These are phyloP conservation scores for Platycnemis pennipes DNA, from an alignment of 2,888 invertebrate genomes.

Conservation along the genomic window DNA sequence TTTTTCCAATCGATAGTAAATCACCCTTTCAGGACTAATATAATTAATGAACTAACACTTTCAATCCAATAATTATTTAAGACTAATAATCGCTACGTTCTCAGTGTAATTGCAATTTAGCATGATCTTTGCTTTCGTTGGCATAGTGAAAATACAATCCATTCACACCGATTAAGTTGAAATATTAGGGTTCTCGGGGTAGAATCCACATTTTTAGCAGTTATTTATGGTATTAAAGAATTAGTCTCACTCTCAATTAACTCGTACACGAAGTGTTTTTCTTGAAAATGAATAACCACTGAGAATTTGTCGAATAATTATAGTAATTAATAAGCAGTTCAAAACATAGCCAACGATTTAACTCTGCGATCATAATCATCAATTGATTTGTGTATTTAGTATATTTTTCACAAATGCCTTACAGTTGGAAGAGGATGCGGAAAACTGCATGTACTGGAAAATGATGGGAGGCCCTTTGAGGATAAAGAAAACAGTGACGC, in stretches of 20 bases:
- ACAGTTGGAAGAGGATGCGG: conserved; percentile 17
- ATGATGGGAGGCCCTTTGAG: conserved; percentile 46
- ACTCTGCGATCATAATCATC: neutral
- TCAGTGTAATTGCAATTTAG: neutral
- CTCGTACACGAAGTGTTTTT: neutral
- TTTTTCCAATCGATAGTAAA: neutral
- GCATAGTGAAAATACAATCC: conserved; percentile 1
- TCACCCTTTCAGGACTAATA: neutral
- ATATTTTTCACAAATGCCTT: conserved; percentile 15
- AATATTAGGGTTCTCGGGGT: neutral
- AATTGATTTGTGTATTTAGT: neutral
- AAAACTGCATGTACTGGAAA: neutral
- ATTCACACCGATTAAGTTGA: neutral
- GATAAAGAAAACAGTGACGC: conserved; percentile 27
- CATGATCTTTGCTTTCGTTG: neutral
- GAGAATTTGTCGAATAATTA: neutral
- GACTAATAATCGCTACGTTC: neutral
- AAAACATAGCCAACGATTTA: neutral
- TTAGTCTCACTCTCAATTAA: neutral
- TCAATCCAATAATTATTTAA: neutral
- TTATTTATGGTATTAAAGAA: neutral
- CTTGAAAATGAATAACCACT: neutral
- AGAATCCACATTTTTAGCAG: neutral
- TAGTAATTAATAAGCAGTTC: neutral
- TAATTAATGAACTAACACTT: neutral